Evolutionary conservation across 2,113 vertebrate genomes (phyloP).

Genomic region (Nesogale talazaci): DNA sequence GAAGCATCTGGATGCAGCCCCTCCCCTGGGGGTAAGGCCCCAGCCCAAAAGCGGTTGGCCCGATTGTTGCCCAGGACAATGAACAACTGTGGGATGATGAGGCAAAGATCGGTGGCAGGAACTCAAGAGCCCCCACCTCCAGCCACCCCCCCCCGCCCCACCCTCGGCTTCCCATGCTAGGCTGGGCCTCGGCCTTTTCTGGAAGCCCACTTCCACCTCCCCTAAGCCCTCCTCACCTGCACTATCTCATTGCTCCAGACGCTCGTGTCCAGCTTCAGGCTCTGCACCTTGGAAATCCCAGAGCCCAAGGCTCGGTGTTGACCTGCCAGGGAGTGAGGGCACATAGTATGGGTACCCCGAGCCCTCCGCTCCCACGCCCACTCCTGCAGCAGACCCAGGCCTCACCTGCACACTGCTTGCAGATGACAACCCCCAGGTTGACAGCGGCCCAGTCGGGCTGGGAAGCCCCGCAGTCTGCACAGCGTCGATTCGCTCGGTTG

Average conservation of each 20-base stretch:
- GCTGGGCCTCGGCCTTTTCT: background rate
- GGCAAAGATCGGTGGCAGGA: background rate
- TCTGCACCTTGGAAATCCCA: conserved; percentile 97
- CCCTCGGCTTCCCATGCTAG: background rate
- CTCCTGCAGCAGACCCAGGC: background rate
- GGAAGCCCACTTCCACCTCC: background rate
- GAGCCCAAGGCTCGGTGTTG: conserved; percentile 96
- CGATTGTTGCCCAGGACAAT: conserved; percentile 96
- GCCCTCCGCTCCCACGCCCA: background rate
- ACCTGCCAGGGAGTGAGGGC: conserved; percentile 84
- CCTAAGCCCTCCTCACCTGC: conserved; percentile 87
- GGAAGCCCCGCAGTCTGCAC: conserved; percentile 93
- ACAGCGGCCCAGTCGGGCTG: conserved; percentile 98
- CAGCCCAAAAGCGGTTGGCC: conserved; percentile 96
- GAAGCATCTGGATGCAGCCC: conserved; percentile 88
- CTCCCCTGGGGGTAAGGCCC: conserved; percentile 84
- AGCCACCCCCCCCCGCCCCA: background rate
- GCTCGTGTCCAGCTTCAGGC: conserved; percentile 97
- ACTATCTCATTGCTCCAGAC: conserved; percentile 98
- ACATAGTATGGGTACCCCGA: background rate
- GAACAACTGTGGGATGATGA: conserved; percentile 90
- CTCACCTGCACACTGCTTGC: conserved; percentile 97
- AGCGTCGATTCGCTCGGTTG: conserved; percentile 94
- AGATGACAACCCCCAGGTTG: conserved; percentile 98
- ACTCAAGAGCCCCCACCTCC: background rate